A percentile compares a stretch with the other conserved stretches of the same genome.
phyloP scores from a whole-genome alignment of 2,888 invertebrate genomes.

The Lydus trimaculatus region DNA sequence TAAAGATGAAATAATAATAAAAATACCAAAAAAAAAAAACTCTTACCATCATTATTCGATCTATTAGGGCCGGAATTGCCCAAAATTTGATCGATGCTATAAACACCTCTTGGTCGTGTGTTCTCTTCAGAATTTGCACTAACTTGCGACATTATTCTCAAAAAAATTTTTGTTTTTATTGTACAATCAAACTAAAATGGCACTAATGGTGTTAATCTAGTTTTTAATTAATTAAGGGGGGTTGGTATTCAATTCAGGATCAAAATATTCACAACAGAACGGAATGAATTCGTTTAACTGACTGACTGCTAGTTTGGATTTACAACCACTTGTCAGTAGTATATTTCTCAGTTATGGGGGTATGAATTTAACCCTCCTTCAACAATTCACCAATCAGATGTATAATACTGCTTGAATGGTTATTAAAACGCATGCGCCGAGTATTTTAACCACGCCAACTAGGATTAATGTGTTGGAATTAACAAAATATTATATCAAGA shows the following conservation, averaged over 20 bases:
- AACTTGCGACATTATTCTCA: constrained; percentile 46
- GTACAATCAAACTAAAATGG: not conserved
- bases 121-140: constrained; percentile 41
- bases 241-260: not conserved
- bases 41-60: not conserved
- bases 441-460: constrained; percentile 52
- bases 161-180: too few relatives aligned
- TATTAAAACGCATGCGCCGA: constrained; percentile 44
- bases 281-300: constrained; percentile 38
- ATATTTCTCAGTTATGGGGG: constrained; percentile 38
- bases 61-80: constrained; percentile 41
- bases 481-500: constrained; percentile 37
- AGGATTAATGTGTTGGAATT: constrained; percentile 48
- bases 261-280: not conserved
- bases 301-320: constrained; percentile 20
- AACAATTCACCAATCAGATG: constrained; percentile 44
- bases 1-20: constrained; percentile 42
- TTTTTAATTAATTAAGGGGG: too few relatives aligned
- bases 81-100: constrained; percentile 61
- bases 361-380: constrained; percentile 44
- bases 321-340: constrained; percentile 44
- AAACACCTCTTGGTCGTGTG: constrained; percentile 56
- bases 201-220: not conserved
- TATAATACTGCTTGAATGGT: constrained; percentile 18
- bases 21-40: constrained; percentile 34